phyloP scores from a whole-genome alignment of 1,140 invertebrate genomes.

The Euwallacea similis region DNA sequence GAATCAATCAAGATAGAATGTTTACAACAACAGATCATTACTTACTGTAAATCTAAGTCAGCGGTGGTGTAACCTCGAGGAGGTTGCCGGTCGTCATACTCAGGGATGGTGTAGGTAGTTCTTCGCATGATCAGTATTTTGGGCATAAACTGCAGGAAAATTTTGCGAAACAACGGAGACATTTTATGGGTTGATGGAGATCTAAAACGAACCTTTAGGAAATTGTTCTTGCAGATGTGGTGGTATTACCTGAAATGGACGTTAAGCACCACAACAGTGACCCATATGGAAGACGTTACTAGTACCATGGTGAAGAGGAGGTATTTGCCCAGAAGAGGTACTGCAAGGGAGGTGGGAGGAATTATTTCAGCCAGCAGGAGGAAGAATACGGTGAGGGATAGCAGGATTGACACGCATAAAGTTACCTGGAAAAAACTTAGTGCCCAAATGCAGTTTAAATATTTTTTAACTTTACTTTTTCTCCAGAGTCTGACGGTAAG shows the following conservation, averaged over 20 bases:
- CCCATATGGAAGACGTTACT: slow-evolving; percentile 94
- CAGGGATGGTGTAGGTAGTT: slow-evolving; percentile 79
- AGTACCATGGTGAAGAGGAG: slow-evolving; percentile 97
- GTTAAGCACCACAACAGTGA: slow-evolving; percentile 95
- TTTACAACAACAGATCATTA: slow-evolving; percentile 17
- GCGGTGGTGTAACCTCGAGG: slow-evolving; percentile 73
- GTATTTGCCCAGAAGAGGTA: slow-evolving; percentile 96
- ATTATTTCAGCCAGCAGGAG: slow-evolving; percentile 96
- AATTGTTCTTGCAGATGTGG: not conserved
- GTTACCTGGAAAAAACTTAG: slow-evolving; percentile 58
- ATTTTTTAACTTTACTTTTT: slow-evolving; percentile 64
- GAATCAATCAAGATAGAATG: not conserved
- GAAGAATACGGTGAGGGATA: slow-evolving; percentile 98
- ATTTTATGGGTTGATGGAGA: slow-evolving; percentile 97
- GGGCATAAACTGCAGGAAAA: slow-evolving; percentile 90
- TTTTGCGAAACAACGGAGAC: slow-evolving; percentile 82
- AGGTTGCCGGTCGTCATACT: slow-evolving; percentile 76
- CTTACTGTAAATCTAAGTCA: slow-evolving; percentile 76
- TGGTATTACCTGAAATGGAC: slow-evolving; percentile 88
- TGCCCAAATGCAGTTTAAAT: too few relatives aligned
- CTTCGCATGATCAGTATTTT: slow-evolving; percentile 84
- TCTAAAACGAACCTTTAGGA: slow-evolving; percentile 55
- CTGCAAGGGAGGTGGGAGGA: slow-evolving; percentile 94
- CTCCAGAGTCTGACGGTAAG: slow-evolving; percentile 91
- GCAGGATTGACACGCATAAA: slow-evolving; percentile 95